phyloP scores from a whole-genome alignment of 2,888 invertebrate genomes.

The Ctena decussata region DNA sequence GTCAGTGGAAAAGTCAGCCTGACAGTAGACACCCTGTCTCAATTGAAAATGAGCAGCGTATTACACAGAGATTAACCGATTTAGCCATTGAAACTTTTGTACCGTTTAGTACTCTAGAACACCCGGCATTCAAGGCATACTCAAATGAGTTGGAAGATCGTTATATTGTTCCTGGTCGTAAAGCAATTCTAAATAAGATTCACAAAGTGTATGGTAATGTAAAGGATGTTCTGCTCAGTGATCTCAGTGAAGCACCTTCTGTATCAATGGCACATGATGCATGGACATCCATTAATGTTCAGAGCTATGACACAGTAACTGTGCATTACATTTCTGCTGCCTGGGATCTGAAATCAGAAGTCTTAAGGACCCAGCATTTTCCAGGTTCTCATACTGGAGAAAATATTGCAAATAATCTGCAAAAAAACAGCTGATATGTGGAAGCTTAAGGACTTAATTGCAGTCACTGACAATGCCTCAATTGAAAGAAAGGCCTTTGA shows the following conservation, averaged over 20 bases:
- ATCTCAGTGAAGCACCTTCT: not conserved
- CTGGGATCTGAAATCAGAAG: not conserved
- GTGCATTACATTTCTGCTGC: not conserved
- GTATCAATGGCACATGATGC: conserved; percentile 1
- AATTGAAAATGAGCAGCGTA: not conserved
- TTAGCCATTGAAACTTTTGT: not conserved
- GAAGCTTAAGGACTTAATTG: not conserved
- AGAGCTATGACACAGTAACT: conserved; percentile 4
- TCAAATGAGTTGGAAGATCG: not conserved
- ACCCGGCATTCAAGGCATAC: not conserved
- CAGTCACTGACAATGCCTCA: conserved; percentile 27
- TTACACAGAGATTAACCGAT: not conserved
- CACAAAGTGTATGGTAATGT: not conserved
- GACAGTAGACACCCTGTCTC: not conserved
- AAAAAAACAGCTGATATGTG: not conserved
- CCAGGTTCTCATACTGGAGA: conserved; percentile 5
- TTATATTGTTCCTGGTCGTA: not conserved
- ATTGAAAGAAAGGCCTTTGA: conserved; percentile 26
- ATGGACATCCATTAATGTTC: not conserved
- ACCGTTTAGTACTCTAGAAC: not conserved
- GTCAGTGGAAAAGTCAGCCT: not conserved
- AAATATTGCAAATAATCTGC: not conserved
- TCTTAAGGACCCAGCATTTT: not conserved
- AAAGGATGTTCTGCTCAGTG: not conserved
- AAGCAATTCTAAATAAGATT: not conserved